Conservation (phyloP, 2,797 vertebrate genomes). For the Hoplostethus atlanticus region DNA sequence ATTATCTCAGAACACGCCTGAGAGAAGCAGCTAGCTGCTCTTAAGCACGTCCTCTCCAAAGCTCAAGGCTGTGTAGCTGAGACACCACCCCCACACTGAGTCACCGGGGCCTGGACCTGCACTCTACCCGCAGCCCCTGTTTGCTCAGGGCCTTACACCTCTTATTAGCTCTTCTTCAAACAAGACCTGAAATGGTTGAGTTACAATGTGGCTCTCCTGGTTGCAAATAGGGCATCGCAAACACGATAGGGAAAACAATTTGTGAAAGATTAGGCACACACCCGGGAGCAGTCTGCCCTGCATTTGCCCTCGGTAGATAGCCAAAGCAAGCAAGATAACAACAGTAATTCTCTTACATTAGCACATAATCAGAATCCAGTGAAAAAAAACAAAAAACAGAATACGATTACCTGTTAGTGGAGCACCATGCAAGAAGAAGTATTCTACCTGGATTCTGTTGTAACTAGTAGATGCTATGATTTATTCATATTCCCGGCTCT, state of each 20-base stretch:
- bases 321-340: constrained; percentile 80
- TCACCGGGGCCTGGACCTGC: constrained; percentile 63
- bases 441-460: constrained; percentile 27
- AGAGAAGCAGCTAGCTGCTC: constrained; percentile 58
- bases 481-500: constrained; percentile 55
- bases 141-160: constrained; percentile 79
- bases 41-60: constrained; percentile 67
- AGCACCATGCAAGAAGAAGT: constrained; percentile 19
- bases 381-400: constrained; percentile 23
- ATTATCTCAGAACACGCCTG: constrained; percentile 76
- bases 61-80: constrained; percentile 58
- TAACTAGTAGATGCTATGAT: constrained; percentile 34
- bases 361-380: constrained; percentile 78
- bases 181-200: constrained; percentile 78
- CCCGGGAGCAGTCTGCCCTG: constrained; percentile 81
- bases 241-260: constrained; percentile 84
- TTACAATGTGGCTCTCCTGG: constrained; percentile 74
- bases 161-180: constrained; percentile 85
- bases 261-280: constrained; percentile 86
- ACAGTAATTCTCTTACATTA: constrained; percentile 82
- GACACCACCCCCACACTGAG: constrained; percentile 44
- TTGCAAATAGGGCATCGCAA: constrained; percentile 76
- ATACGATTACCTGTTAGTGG: constrained; percentile 56
- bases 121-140: constrained; percentile 70
- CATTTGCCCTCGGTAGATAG: constrained; percentile 80